phyloP scores from a whole-genome alignment of 1,140 invertebrate species.

The Conopomorpha cramerella region DNA sequence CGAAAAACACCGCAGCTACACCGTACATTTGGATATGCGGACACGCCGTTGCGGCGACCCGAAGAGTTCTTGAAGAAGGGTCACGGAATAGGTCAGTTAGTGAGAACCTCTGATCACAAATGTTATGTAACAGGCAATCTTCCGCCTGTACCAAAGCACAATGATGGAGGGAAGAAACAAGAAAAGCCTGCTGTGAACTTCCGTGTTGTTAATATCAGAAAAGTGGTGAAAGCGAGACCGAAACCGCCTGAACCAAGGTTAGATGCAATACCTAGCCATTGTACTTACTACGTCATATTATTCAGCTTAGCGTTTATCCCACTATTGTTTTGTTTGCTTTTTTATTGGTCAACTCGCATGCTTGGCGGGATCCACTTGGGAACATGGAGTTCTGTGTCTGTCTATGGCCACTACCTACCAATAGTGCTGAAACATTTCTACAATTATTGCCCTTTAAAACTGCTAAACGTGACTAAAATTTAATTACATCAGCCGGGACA shows the following conservation, averaged over 20 bases:
- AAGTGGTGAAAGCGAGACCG: slow-evolving; percentile 52
- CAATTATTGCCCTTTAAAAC: too few species aligned
- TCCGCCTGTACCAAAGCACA: slow-evolving; percentile 49
- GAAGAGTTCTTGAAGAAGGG: slow-evolving; percentile 64
- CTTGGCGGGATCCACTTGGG: too few species aligned
- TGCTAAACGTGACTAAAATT: too few species aligned
- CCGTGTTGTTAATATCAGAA: slow-evolving; percentile 60
- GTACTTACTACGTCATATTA: too few species aligned
- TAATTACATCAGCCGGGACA: too few species aligned
- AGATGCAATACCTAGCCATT: too few species aligned
- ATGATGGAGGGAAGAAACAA: slow-evolving; percentile 17
- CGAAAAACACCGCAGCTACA: slow-evolving; percentile 37
- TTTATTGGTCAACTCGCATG: too few species aligned
- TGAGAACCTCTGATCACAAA: slow-evolving; percentile 51
- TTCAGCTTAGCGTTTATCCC: too few species aligned
- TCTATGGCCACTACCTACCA: too few species aligned
- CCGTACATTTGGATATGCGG: slow-evolving; percentile 65
- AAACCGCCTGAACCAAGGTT: slow-evolving; percentile 52
- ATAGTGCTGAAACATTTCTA: too few species aligned
- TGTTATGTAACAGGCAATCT: slow-evolving; percentile 35
- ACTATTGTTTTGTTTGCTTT: too few species aligned
- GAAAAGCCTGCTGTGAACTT: slow-evolving; percentile 53
- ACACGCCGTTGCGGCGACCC: slow-evolving; percentile 58
- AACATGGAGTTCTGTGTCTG: too few species aligned
- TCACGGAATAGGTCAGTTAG: slow-evolving; percentile 49